Conservation (phyloP, 2,888 invertebrate species). For the Anorthoa munda region DNA sequence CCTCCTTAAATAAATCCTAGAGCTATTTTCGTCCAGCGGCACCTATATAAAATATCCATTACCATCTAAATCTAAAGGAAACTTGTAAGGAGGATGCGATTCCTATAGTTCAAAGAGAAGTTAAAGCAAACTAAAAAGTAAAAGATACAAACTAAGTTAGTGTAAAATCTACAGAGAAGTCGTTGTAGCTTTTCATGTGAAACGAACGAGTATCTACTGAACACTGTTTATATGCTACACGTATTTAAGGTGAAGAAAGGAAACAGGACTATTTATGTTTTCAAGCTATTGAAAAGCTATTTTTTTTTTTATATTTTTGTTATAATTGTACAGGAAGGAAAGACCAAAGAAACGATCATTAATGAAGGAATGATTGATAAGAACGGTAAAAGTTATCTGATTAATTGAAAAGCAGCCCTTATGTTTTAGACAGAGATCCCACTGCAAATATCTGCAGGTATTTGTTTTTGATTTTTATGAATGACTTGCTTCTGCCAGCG, state of each 20-base stretch:
- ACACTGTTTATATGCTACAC: conserved; percentile 45
- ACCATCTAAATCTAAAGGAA: conserved; percentile 52
- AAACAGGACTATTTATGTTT: not conserved
- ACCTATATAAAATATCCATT: conserved; percentile 55
- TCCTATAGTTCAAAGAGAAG: conserved; percentile 60
- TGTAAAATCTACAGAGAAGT: conserved; percentile 64
- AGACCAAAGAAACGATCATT: too few species aligned
- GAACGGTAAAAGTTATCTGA: too few species aligned
- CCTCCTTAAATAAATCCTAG: conserved; percentile 2
- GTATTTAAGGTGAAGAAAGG: not conserved
- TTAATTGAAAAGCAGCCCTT: too few species aligned
- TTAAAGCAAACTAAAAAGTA: conserved; percentile 51
- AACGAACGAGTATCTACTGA: conserved; percentile 53
- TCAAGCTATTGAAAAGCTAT: too few species aligned
- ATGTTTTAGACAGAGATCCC: too few species aligned
- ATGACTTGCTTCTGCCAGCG: too few species aligned
- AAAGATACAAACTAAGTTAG: conserved; percentile 64
- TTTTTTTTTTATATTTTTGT: too few species aligned
- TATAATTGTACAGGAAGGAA: too few species aligned
- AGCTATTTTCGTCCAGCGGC: conserved; percentile 12
- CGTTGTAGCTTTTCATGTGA: conserved; percentile 63
- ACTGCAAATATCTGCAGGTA: too few species aligned
- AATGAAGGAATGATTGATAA: too few species aligned
- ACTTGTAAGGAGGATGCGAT: conserved; percentile 40
- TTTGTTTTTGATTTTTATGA: too few species aligned